These are phyloP conservation scores for Pipistrellus pygmaeus DNA, from an alignment of 2,797 vertebrate species.

Conservation along the genomic window DNA sequence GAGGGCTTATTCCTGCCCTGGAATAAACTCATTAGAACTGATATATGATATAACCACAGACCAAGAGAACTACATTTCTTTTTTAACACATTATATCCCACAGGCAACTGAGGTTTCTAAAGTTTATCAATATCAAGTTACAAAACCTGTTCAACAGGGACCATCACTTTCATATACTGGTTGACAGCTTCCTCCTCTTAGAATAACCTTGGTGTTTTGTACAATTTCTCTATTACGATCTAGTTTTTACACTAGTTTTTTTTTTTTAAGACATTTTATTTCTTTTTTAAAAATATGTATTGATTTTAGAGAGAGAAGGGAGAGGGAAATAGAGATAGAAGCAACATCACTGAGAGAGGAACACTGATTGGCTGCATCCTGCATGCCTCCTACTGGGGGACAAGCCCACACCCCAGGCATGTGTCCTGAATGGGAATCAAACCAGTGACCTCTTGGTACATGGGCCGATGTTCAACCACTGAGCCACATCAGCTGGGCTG, in stretches of 20 bases:
- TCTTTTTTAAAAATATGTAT: too few relatives aligned
- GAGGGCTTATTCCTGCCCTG: conserved; percentile 20
- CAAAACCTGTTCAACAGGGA: conserved; percentile 26
- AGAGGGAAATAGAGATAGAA: too few relatives aligned
- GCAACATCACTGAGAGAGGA: too few relatives aligned
- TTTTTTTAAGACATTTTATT: too few relatives aligned
- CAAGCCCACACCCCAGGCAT: too few relatives aligned
- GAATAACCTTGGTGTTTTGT: conserved; percentile 14
- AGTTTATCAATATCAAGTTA: conserved; percentile 27
- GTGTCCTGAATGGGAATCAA: too few relatives aligned
- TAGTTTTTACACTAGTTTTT: conserved; percentile 22
- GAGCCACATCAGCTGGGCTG: neutral
- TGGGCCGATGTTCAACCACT: too few relatives aligned
- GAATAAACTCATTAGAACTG: conserved; percentile 56
- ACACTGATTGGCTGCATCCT: too few relatives aligned
- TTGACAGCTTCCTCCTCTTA: neutral
- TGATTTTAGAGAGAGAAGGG: too few relatives aligned
- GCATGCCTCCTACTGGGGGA: too few relatives aligned
- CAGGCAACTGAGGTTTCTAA: conserved; percentile 25
- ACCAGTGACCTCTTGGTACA: too few relatives aligned
- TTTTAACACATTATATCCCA: conserved; percentile 24
- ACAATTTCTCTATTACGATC: neutral
- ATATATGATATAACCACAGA: conserved; percentile 9
- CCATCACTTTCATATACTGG: neutral
- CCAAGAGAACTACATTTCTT: neutral